phyloP scores from a whole-genome alignment of 1,140 invertebrate species.

The Hirudo medicinalis region DNA sequence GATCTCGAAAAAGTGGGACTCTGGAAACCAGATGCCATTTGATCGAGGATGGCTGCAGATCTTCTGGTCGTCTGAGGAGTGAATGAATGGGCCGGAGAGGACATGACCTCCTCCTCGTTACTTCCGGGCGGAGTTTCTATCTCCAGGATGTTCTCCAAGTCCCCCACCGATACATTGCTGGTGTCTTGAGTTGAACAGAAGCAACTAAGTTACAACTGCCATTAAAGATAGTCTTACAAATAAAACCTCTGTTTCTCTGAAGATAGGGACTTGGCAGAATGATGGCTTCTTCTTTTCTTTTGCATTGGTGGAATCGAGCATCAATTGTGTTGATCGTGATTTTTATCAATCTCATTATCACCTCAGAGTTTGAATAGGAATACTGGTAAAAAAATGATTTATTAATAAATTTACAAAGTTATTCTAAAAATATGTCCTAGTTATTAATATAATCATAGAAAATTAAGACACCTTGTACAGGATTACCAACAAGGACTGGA shows the following conservation, averaged over 20 bases:
- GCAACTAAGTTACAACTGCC: background rate
- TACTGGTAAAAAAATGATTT: conserved; percentile 52
- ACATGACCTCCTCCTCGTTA: conserved; percentile 27
- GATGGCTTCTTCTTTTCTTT: conserved; percentile 27
- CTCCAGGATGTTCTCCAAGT: conserved; percentile 41
- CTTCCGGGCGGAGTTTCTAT: conserved; percentile 40
- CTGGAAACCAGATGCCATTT: background rate
- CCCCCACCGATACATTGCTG: conserved; percentile 39
- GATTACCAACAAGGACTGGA: conserved; percentile 80
- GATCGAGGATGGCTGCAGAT: no score
- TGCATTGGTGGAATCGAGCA: conserved; percentile 62
- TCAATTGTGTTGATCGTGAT: conserved; percentile 88
- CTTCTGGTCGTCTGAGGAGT: conserved; percentile 25
- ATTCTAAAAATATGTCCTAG: background rate
- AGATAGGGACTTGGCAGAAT: conserved; percentile 51
- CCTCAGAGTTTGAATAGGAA: conserved; percentile 18
- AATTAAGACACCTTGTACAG: conserved; percentile 72
- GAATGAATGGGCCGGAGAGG: conserved; percentile 22
- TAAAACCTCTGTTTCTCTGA: conserved; percentile 57
- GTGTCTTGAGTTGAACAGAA: conserved; percentile 29
- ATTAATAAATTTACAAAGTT: background rate
- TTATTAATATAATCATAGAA: background rate
- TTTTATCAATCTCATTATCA: conserved; percentile 45
- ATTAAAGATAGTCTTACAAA: no score
- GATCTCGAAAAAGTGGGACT: conserved; percentile 8